These are phyloP conservation scores for Corythornis madagascariensis DNA, from an alignment of 2,113 vertebrate species.

Conservation along the genomic window DNA sequence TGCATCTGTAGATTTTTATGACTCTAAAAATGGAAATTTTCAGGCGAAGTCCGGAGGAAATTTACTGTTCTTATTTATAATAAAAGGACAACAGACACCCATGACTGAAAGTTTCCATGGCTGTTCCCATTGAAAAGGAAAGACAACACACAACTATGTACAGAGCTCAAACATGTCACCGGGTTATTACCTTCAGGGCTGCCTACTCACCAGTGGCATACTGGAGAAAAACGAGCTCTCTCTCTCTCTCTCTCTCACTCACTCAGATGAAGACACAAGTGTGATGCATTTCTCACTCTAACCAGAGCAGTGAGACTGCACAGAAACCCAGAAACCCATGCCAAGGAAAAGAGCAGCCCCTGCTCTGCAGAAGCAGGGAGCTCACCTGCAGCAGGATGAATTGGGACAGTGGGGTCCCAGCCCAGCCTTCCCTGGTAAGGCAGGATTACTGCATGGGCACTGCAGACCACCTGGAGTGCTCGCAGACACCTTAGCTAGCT, in stretches of 20 bases:
- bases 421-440: neutral
- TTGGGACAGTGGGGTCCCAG: neutral
- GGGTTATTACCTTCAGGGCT: neutral
- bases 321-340: neutral
- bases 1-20: neutral
- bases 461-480: neutral
- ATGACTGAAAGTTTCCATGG: neutral
- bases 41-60: neutral
- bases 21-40: neutral
- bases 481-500: neutral
- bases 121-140: neutral
- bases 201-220: neutral
- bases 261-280: neutral
- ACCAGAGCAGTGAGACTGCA: neutral
- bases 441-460: neutral
- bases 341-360: neutral
- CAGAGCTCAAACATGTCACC: neutral
- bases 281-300: neutral
- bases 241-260: too few species aligned
- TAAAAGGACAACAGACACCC: neutral
- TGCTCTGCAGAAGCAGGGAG: neutral
- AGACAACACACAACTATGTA: neutral
- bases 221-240: neutral
- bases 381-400: fast-evolving
- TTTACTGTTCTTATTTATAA: neutral